Evolutionary conservation across 1,140 invertebrate genomes (phyloP).

Genomic region (Saxidomus purpurata): DNA sequence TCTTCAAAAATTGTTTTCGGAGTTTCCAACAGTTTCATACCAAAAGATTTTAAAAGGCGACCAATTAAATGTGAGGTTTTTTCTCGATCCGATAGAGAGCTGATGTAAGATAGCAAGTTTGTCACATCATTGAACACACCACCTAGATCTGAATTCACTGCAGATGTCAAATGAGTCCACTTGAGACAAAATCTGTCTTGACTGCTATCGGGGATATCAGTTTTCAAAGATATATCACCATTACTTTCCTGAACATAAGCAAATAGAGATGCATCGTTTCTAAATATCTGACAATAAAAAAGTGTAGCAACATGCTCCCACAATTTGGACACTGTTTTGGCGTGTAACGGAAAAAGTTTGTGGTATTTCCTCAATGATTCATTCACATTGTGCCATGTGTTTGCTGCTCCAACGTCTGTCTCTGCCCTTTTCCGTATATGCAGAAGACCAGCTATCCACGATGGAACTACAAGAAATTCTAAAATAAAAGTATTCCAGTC

Average conservation of each 20-base stretch:
- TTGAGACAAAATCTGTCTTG: background rate
- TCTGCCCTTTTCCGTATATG: background rate
- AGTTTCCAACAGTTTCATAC: conserved; percentile 65
- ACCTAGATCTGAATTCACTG: no score
- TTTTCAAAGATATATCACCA: background rate
- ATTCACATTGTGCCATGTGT: background rate
- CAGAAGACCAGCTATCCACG: background rate
- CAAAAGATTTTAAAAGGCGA: conserved; percentile 23
- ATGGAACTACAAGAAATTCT: background rate
- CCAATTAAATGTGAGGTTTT: background rate
- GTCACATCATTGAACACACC: background rate
- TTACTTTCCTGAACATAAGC: background rate
- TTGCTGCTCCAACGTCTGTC: background rate
- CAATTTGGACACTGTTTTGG: background rate
- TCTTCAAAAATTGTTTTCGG: conserved; percentile 18
- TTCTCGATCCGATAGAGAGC: background rate
- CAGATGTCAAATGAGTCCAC: background rate
- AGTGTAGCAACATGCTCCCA: background rate
- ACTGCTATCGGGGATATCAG: no score
- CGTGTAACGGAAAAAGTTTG: background rate
- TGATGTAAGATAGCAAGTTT: background rate
- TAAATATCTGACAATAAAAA: background rate
- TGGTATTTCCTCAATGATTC: background rate
- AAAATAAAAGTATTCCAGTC: conserved; percentile 39
- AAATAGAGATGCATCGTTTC: background rate